Evolutionary conservation across 2,113 vertebrate species (phyloP), one percentile per base, ranked within the genome.

Genomic region (Pardalotus punctatus): DNA sequence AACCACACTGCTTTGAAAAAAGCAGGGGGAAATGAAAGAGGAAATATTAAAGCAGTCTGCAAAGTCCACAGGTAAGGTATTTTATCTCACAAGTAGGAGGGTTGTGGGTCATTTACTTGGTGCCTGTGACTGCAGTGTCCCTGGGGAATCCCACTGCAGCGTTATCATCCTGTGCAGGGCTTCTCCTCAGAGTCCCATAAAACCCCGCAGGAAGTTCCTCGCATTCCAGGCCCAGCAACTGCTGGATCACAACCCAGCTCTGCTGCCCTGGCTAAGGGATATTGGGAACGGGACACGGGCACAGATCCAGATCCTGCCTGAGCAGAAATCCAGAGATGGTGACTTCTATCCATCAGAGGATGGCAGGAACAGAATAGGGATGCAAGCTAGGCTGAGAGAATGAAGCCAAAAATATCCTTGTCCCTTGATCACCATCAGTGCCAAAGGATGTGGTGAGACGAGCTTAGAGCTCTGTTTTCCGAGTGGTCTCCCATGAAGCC

Each of bases 61-160:
- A 77, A 95, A 94, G 38, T 82, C 57, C 65, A 35, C 14, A 4
- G 25, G 74, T 90, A 85, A 91, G 70, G 6, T 73, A 88, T 28
- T 79, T 94, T 86, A 93, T 91, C 95, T 11, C 45, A 43, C 33
- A 77, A 92, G 57, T 33, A 79, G 38, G 80, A 70, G 73, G 19
- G 74, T 62, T 47, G 66, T 54, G 60, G 74, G 66, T 88, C 86
- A 91, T 93, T 92, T 87, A 36, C 76, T 93, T 87, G 67, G 92
- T 7, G 6, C 35, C 57, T 81, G 42, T 2, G 2, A 70, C 65
- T 78, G 56, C 56, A 89, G 5, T 56, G 74, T 79, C 92, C 58
- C 50, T 7, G 4, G 83, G 81, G 78, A 94, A 84, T 90, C 60
- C 40, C 2, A 8, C 70, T 85, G 80, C 66, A 78, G 62, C 90